These are phyloP conservation scores for Pandemis heparana DNA, from an alignment of 2,888 invertebrate species.

Conservation along the genomic window DNA sequence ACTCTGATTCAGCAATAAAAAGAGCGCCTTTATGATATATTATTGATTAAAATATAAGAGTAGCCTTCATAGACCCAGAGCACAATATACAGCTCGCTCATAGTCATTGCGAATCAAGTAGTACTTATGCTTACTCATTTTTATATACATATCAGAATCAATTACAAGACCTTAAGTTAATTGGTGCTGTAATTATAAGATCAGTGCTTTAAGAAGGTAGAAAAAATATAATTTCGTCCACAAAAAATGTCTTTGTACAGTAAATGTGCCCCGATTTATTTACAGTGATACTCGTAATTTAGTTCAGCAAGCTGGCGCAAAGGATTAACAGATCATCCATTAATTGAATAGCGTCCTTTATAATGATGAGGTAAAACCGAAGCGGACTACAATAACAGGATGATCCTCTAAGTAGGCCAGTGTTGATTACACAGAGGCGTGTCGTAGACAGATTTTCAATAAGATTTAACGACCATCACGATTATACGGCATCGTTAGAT, in stretches of 20 bases:
- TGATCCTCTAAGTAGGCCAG: constrained; percentile 11
- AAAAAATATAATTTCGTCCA: too few relatives aligned
- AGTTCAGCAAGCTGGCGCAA: neutral
- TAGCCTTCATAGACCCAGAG: too few relatives aligned
- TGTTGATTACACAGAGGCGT: constrained; percentile 25
- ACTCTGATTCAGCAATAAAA: too few relatives aligned
- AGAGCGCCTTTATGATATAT: too few relatives aligned
- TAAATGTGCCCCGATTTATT: neutral
- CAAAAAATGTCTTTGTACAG: neutral
- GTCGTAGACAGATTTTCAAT: constrained; percentile 33
- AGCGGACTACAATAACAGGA: constrained; percentile 9
- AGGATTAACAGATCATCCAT: neutral
- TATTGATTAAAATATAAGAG: too few relatives aligned
- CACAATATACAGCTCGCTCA: too few relatives aligned
- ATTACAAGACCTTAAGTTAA: too few relatives aligned
- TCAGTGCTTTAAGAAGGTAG: too few relatives aligned
- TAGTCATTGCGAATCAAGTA: too few relatives aligned
- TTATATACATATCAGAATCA: too few relatives aligned
- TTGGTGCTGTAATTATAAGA: too few relatives aligned
- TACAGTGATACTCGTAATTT: neutral
- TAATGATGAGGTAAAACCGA: neutral
- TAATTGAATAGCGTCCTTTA: constrained; percentile 5
- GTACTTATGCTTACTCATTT: too few relatives aligned
- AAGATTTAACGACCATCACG: constrained; percentile 35
- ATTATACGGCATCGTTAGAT: constrained; percentile 14